A percentile compares a stretch with the other conserved stretches of the same genome.
Conservation (phyloP, 2,797 vertebrate species). For the Crax fasciolata region DNA sequence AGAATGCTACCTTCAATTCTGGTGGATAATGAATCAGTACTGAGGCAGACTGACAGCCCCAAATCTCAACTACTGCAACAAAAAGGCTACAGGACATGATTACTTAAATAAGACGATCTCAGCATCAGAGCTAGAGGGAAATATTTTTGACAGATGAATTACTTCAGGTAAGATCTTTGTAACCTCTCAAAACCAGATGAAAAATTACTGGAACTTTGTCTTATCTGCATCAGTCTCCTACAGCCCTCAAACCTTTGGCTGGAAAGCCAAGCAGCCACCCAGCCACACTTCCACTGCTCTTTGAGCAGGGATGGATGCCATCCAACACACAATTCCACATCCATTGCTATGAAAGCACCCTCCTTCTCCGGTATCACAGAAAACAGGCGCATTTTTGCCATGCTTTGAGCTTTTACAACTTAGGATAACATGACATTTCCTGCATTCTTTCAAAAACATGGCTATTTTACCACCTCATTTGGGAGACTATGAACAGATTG, state of each 20-base stretch:
- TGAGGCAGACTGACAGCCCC: background rate
- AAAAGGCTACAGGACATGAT: background rate
- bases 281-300: background rate
- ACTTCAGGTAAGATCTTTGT: background rate
- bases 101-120: background rate
- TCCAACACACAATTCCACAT: background rate
- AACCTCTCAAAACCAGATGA: background rate
- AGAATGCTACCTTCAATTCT: background rate
- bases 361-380: background rate
- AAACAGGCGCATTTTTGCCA: background rate
- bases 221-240: background rate
- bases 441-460: background rate
- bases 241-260: background rate
- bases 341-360: background rate
- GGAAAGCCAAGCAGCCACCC: background rate
- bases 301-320: background rate
- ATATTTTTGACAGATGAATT: conserved; percentile 1
- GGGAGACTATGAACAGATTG: background rate
- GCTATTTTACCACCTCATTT: background rate
- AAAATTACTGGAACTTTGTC: background rate
- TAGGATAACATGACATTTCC: background rate
- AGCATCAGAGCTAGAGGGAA: background rate
- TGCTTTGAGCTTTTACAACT: background rate
- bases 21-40: background rate
- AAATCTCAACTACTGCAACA: background rate